phyloP scores from a whole-genome alignment of 2,797 vertebrate genomes.

The Coluber constrictor region DNA sequence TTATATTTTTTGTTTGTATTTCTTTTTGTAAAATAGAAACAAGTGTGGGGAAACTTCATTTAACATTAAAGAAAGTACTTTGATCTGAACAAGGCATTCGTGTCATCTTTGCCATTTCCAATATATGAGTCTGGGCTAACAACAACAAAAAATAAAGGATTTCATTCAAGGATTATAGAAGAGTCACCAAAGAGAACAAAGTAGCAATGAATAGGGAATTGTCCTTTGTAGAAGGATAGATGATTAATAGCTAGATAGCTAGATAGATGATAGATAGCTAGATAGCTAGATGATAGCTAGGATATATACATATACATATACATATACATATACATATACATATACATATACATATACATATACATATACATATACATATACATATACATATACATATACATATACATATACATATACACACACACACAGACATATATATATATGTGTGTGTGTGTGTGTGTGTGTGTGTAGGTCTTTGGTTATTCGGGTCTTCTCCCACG shows the following conservation, averaged over 20 bases:
- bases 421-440: no score
- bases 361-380: no score
- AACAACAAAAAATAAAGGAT: constrained; percentile 19
- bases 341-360: no score
- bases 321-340: no score
- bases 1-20: neutral
- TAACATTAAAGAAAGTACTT: neutral
- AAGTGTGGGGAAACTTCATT: neutral
- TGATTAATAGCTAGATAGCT: no score
- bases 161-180: neutral
- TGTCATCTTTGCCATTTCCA: neutral
- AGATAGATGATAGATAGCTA: neutral
- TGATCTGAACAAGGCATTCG: neutral
- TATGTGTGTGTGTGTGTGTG: no score
- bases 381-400: no score
- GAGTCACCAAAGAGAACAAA: neutral
- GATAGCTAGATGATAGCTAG: no score
- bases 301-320: no score
- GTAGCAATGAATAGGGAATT: neutral
- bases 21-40: neutral
- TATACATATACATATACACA: no score
- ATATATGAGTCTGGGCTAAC: neutral
- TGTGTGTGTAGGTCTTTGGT: no score
- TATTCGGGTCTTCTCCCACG: no score
- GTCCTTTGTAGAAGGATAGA: neutral